phyloP scores from a whole-genome alignment of 2,113 vertebrate genomes.

The Sylvia atricapilla region DNA sequence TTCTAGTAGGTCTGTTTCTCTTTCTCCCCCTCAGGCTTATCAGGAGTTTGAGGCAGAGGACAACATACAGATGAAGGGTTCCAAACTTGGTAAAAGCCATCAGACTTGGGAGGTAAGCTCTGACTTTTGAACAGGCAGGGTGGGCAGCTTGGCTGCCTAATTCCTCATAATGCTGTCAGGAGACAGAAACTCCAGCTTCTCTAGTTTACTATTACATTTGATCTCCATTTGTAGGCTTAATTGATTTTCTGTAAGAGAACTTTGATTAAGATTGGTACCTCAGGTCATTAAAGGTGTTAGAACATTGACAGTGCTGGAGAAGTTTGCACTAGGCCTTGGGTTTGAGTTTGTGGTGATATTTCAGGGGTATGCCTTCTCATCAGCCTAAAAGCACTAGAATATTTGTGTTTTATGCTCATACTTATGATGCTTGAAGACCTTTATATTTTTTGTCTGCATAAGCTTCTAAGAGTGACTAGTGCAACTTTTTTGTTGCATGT shows the following conservation, averaged over 20 bases:
- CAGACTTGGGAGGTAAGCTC: conserved; percentile 79
- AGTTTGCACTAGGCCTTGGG: neutral
- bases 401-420: neutral
- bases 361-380: neutral
- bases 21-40: conserved; percentile 79
- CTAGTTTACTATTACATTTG: neutral
- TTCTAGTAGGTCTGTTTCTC: conserved; percentile 80
- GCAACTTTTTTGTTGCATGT: neutral
- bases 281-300: neutral
- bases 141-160: conserved; percentile 16
- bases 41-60: conserved; percentile 80
- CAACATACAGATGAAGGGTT: conserved; percentile 77
- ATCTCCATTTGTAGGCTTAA: neutral
- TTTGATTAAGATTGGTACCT: neutral
- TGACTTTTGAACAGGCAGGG: conserved; percentile 65
- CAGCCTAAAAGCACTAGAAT: neutral
- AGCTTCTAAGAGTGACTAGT: neutral
- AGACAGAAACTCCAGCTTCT: neutral
- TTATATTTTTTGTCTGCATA: neutral
- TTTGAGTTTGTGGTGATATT: neutral
- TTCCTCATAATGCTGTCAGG: neutral
- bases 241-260: neutral
- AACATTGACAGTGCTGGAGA: neutral
- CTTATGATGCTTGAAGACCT: neutral
- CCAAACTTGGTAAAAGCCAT: conserved; percentile 78